These are phyloP conservation scores for Mesoclemmys tuberculata DNA, from an alignment of 2,113 vertebrate species.

Conservation along the genomic window DNA sequence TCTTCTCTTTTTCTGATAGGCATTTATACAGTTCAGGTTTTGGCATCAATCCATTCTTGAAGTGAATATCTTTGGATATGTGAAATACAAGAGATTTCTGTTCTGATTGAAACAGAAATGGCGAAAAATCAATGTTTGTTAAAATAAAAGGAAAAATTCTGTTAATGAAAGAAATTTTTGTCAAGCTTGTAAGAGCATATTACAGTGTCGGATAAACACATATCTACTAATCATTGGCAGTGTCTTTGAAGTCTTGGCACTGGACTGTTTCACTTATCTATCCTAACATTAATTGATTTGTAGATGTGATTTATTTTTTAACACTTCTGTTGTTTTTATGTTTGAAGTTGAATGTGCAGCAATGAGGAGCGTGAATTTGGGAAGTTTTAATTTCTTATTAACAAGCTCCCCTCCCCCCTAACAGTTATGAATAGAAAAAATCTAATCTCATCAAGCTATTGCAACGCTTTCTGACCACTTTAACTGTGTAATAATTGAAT, in stretches of 20 bases:
- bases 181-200: background rate
- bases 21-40: background rate
- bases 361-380: background rate
- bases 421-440: background rate
- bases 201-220: background rate
- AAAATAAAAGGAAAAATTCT: background rate
- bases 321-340: background rate
- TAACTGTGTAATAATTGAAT: background rate
- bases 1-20: background rate
- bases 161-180: background rate
- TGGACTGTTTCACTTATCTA: background rate
- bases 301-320: background rate
- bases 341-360: background rate
- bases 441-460: background rate
- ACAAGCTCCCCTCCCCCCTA: background rate
- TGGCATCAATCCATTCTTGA: background rate
- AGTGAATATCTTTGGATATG: background rate
- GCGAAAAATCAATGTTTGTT: background rate
- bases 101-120: background rate
- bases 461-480: background rate
- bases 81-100: constrained; percentile 29
- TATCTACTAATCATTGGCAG: background rate
- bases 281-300: background rate
- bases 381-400: accelerated
- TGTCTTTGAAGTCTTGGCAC: background rate